Base-by-base conservation (phyloP, 2,888 invertebrate genomes). In the Drosophila longiperda region DNA sequence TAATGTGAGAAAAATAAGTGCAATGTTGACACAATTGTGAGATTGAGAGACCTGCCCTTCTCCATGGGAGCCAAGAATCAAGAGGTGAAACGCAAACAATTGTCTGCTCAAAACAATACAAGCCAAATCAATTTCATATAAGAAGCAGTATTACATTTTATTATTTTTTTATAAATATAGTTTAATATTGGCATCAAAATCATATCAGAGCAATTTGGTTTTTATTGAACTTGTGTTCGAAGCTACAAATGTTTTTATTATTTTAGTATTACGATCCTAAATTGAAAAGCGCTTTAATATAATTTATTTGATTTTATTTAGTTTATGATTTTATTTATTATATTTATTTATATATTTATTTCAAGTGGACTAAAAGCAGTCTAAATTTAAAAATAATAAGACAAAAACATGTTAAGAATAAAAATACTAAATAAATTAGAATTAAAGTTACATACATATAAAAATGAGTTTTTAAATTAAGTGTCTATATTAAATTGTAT, bases 1-100 rank as follows among this genome's bases (percentile, higher is more conserved):
- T 71, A 78, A 89, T 89, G 89, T 87, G 87, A 81, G 89, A 83
- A 83, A 86, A 80, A 67, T 66, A 81, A 83, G 59, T 87, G 89
- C 83, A 83, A 66, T 68, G 85, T 64, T 87, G 83, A 67, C 87
- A 89, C 87, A 87, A 87, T 87, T 83, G 84, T 59, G 60, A 67
- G 60, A 66, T 64, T 69, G 63, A 55, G 57, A 50, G 66, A 74
- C 48, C 26, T 52, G 40, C 36, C 20, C 61, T 36, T 33, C 34
- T 36, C 42, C 34, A 9, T 15, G 23, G 9, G 29, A 54, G 36
- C 36, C 26, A 11, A 12, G 32, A 29, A 36, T 9, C 29, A 29
- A 36, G 36, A 23, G 34, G 34, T 26, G 9, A 55, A 50, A 33
- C 11, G 40, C 34, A 17, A 45, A 38, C 36, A 12, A 42, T 48